These are phyloP conservation scores for Cremastinae sp. DNA, from an alignment of 2,888 invertebrate species.

Conservation along the genomic window DNA sequence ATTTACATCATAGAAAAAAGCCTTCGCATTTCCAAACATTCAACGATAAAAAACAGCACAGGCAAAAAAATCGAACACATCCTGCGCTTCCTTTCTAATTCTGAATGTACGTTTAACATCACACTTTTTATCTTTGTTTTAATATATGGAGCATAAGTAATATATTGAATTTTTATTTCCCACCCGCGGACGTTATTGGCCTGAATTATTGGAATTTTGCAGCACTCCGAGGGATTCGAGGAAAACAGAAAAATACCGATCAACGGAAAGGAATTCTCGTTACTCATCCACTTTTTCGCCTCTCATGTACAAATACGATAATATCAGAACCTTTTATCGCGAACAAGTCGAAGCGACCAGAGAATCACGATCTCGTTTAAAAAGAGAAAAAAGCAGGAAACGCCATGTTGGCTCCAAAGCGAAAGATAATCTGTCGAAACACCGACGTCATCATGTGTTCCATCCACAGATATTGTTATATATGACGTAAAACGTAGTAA, in stretches of 20 bases:
- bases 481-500: too few species aligned
- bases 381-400: slow-evolving; percentile 21
- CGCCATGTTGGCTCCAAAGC: slow-evolving; percentile 8
- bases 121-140: too few species aligned
- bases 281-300: slow-evolving; percentile 13
- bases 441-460: too few species aligned
- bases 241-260: not conserved
- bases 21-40: slow-evolving; percentile 9
- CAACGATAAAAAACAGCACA: not conserved
- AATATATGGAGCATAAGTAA: too few species aligned
- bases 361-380: slow-evolving; percentile 14
- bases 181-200: too few species aligned
- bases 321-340: slow-evolving; percentile 30
- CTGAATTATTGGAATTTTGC: too few species aligned
- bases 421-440: too few species aligned
- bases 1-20: slow-evolving; percentile 43
- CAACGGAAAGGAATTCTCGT: slow-evolving; percentile 11
- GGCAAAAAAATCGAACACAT: slow-evolving; percentile 7
- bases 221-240: too few species aligned
- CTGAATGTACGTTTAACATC: not conserved
- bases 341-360: slow-evolving; percentile 26
- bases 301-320: slow-evolving; percentile 4
- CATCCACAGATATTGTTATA: too few species aligned
- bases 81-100: slow-evolving; percentile 8
- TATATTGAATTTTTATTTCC: slow-evolving; percentile 4